These are phyloP conservation scores for Coendou prehensilis DNA, from an alignment of 2,797 vertebrate species.

Conservation along the genomic window DNA sequence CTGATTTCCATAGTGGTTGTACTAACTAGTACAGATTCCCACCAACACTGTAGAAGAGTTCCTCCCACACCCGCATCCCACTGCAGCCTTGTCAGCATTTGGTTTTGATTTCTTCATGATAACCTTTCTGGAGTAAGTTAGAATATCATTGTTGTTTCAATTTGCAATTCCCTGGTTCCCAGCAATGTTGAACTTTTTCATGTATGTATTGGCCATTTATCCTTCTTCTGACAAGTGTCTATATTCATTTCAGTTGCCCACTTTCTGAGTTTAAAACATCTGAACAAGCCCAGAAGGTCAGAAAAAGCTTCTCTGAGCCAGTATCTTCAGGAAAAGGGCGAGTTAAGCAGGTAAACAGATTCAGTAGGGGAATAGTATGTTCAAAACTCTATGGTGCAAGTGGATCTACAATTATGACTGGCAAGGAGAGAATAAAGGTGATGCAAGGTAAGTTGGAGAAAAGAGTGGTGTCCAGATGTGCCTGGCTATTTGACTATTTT, in stretches of 20 bases:
- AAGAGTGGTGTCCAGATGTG: not conserved
- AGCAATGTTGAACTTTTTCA: not conserved
- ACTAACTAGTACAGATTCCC: not conserved
- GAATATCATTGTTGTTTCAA: not conserved
- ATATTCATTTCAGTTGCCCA: not conserved
- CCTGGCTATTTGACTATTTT: not conserved
- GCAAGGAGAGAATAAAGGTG: not conserved
- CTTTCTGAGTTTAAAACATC: not conserved
- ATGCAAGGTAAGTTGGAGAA: not conserved
- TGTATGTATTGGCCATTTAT: not conserved
- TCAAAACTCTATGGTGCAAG: not conserved
- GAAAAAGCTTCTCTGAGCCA: constrained; percentile 12
- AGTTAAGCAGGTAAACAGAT: not conserved
- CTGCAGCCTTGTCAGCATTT: not conserved
- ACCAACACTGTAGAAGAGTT: not conserved
- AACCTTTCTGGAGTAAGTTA: not conserved
- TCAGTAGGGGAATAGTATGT: not conserved
- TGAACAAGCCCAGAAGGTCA: constrained; percentile 13
- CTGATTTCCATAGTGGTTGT: not conserved
- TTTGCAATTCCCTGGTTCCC: not conserved
- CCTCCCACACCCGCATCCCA: not conserved
- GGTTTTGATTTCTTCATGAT: not conserved
- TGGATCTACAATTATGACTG: not conserved
- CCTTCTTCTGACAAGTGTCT: not conserved
- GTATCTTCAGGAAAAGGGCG: not conserved